Conservation (phyloP, 1,140 invertebrate genomes). For the Spodoptera litura region DNA sequence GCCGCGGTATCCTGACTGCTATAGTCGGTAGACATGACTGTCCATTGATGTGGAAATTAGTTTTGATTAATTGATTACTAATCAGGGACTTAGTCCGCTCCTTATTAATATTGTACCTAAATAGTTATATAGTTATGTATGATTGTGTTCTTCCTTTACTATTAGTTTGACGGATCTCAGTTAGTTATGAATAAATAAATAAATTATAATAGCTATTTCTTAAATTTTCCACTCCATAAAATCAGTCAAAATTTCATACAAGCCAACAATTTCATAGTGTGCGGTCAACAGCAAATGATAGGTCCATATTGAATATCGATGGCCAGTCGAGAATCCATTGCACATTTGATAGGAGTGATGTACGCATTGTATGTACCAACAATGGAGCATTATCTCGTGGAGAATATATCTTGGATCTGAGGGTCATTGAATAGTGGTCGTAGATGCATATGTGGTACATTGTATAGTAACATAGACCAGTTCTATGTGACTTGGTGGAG, state of each 20-base stretch:
- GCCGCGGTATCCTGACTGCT: too few relatives aligned
- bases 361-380: slow-evolving; percentile 37
- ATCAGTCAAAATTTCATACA: background rate
- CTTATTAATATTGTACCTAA: too few relatives aligned
- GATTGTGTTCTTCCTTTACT: too few relatives aligned
- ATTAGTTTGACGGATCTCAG: too few relatives aligned
- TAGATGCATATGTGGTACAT: background rate
- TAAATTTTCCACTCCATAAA: background rate
- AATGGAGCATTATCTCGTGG: slow-evolving; percentile 38
- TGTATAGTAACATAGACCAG: background rate
- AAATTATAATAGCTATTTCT: too few relatives aligned
- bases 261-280: background rate
- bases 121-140: too few relatives aligned
- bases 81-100: too few relatives aligned
- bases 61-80: too few relatives aligned
- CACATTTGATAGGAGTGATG: slow-evolving; percentile 42
- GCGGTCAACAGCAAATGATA: slow-evolving; percentile 30
- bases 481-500: too few relatives aligned
- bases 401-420: slow-evolving; percentile 38
- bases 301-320: slow-evolving; percentile 36
- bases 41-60: too few relatives aligned
- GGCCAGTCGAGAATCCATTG: slow-evolving; percentile 36
- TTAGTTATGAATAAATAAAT: too few relatives aligned
- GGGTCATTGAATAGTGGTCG: slow-evolving; percentile 40
- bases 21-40: too few relatives aligned